Base-by-base conservation (phyloP, 1,140 invertebrate species). In the Neuroterus valhalla region DNA sequence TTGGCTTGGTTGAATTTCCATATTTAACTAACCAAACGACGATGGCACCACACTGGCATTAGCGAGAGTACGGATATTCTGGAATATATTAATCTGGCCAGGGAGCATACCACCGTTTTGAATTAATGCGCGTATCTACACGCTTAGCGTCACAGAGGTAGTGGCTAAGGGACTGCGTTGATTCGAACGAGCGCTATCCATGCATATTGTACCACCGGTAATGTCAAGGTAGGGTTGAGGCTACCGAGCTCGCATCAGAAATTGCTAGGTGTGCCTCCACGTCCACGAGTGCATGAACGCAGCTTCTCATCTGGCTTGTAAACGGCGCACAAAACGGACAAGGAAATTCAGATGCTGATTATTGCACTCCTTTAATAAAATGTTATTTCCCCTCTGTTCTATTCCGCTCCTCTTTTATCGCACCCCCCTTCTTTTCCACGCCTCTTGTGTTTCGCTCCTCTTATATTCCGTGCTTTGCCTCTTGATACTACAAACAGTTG, bases 11-110 rank as follows among this genome's bases (percentile, higher is more conserved):
- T 26, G 55, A 31, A 82, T 82, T 82, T 82, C 77, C 78, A 80
- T 82, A 78, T 82, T 80, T 82, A 82, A 82, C 81, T 80, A 82
- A 82, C 75, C 81, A 76, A 77, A 80, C 75, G 77, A 73, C 78
- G 73, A 67, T 73, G 71, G 68, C 81, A 78, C 72, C 78, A 75
- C 73, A 70, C 21, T 74, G 78, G 76, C 81, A 82, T 82, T 82
- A 82, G 78, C 73, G 75, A 74, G 75, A 80, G 74, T 74, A 76
- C 78, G 76, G 77, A 82, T 82, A 82, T 78, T 82, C 81, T 76
- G 76, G 80, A 79, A 81, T 81, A 82, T 82, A 80, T 82, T 82
- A 82, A 82, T 82, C 76, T 74, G 69, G 68, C 76, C 74, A 72
- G 78, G 78, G 55, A 74, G 76, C 70, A 78, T 77, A 75, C 73